Evolutionary conservation across 2,113 vertebrate species (phyloP), one percentile per base, ranked within the genome.

Genomic region (Benthochromis sp.): DNA sequence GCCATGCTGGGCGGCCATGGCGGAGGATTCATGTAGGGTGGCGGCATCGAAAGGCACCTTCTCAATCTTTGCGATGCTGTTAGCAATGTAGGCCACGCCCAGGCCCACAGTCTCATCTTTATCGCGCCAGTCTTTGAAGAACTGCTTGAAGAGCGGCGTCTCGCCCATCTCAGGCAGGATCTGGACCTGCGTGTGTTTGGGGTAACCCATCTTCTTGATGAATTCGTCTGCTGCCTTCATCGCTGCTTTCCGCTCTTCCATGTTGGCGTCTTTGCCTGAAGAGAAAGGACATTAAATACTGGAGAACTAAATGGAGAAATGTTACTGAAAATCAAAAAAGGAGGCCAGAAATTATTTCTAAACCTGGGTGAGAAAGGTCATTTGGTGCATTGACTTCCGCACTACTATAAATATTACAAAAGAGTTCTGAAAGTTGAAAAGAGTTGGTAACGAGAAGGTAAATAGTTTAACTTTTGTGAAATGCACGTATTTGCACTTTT

Each of bases 111-210:
- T 99, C 97, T 99, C 97, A 69, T 99, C 98, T 86, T 27, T 95
- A 87, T 99, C 98, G 2, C 96, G 92, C 99, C 99, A 99, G 96
- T 98, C 98, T 94, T 99, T 99, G 96, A 99, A 99, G 96, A 99
- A 99, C 89, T 99, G 99, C 93, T 99, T 99, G 95, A 99, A 99
- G 82, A 99, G 95, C 0, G 98, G 99, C 1, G 98, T 99, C 96
- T 99, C 99, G 0, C 99, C 99, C 1, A 95, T 97, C 93, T 99
- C 98, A 0, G 99, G 99, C 61, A 99, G 97, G 78, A 99, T 95
- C 89, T 99, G 97, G 82, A 99, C 97, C 96, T 99, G 97, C 1
- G 99, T 99, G 50, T 99, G 97, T 88, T 97, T 98, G 5, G 98
- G 97, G 86, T 99, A 99, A 31, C 95, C 92, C 99, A 99, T 99